phyloP scores from a whole-genome alignment of 2,797 vertebrate genomes.

The Botia kubotai region DNA sequence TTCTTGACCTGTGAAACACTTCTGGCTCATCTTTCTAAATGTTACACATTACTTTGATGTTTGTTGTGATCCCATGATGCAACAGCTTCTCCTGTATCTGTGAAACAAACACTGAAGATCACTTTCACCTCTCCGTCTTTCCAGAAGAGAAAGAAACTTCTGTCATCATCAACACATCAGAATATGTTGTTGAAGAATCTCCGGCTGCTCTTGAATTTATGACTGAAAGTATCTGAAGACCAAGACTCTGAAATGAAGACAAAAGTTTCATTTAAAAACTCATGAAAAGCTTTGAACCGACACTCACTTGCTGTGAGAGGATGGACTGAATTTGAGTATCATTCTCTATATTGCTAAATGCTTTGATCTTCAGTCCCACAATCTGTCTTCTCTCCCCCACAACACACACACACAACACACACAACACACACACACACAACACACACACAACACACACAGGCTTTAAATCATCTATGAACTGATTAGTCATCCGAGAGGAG shows the following conservation, averaged over 20 bases:
- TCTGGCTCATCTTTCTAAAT: no score
- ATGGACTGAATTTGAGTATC: neutral
- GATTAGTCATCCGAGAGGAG: no score
- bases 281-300: neutral
- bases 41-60: neutral
- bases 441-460: neutral
- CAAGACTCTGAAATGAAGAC: no score
- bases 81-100: constrained; percentile 3
- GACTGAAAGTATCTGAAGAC: no score
- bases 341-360: neutral
- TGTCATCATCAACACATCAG: no score
- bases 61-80: neutral
- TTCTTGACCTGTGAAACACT: no score
- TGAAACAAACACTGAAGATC: neutral
- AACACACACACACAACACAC: neutral
- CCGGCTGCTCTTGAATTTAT: no score
- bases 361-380: neutral
- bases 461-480: no score
- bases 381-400: neutral
- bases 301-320: constrained; percentile 7
- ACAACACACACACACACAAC: neutral
- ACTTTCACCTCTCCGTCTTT: neutral
- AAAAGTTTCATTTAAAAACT: no score
- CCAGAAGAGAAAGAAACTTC: no score
- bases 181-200: no score